These are phyloP conservation scores for Loxodonta africana DNA, from an alignment of 2,113 vertebrate species.

Conservation along the genomic window DNA sequence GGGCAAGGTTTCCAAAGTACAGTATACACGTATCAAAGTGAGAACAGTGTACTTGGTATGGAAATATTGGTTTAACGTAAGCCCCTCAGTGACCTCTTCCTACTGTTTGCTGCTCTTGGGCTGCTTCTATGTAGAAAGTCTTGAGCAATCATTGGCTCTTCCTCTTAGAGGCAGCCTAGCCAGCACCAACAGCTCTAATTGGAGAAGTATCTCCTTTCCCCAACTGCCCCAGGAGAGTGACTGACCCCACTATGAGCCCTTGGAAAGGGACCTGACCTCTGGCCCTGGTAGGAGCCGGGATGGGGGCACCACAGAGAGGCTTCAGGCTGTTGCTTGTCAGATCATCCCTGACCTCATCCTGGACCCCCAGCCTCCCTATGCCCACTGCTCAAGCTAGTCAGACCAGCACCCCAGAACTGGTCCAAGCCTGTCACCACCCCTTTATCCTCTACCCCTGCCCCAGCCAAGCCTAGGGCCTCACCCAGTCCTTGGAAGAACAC, in stretches of 20 bases:
- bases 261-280: not conserved
- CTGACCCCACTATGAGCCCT: not conserved
- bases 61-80: not conserved
- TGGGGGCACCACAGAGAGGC: not conserved
- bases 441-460: not conserved
- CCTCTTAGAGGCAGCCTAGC: not conserved
- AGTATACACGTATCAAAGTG: not conserved
- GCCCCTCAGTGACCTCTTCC: not conserved
- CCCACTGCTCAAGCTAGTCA: fast-evolving
- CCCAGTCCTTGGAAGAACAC: slow-evolving; percentile 65
- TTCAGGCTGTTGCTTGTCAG: not conserved
- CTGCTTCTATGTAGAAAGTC: not conserved
- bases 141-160: not conserved
- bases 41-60: not conserved
- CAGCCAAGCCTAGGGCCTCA: not conserved
- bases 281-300: not conserved
- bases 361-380: fast-evolving
- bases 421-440: not conserved
- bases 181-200: not conserved
- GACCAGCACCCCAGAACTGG: fast-evolving
- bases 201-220: not conserved
- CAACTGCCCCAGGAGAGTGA: not conserved
- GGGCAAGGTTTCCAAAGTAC: not conserved
- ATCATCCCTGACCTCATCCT: not conserved
- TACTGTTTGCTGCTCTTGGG: not conserved